Evolutionary conservation across 1,140 invertebrate genomes (phyloP).

Genomic region (Aphelenchoides besseyi): DNA sequence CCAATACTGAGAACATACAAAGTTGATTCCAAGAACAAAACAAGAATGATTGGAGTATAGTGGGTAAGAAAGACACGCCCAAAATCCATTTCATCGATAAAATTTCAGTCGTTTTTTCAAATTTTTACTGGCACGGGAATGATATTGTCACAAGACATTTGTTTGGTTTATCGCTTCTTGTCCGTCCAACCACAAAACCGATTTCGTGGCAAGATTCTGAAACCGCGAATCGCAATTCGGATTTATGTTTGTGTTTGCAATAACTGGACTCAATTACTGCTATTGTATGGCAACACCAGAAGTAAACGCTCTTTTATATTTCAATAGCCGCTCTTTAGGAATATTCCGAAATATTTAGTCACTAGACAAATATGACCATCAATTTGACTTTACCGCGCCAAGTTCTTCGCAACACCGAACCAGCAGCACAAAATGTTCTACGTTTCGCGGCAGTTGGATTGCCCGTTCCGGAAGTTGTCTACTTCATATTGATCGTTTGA

Average conservation of each 20-base stretch:
- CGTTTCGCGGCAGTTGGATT: neutral
- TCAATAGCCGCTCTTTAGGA: neutral
- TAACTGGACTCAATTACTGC: neutral
- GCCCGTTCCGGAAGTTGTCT: neutral
- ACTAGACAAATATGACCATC: neutral
- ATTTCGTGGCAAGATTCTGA: neutral
- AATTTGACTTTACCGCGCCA: neutral
- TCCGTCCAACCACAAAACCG: neutral
- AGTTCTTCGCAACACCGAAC: neutral
- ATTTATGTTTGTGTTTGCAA: neutral
- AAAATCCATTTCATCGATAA: no score
- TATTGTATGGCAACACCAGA: neutral
- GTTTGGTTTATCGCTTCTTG: neutral
- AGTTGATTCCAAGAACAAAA: no score
- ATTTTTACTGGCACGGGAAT: neutral
- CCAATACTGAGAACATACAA: no score
- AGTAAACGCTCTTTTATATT: neutral
- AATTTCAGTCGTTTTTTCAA: neutral
- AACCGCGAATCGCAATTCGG: neutral
- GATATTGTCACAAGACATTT: neutral
- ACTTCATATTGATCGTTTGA: neutral
- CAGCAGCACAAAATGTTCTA: neutral
- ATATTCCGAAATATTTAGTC: neutral
- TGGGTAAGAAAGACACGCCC: no score
- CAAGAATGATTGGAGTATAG: no score